Conservation (phyloP, 2,113 vertebrate genomes). For the Hirundichthys speculiger region DNA sequence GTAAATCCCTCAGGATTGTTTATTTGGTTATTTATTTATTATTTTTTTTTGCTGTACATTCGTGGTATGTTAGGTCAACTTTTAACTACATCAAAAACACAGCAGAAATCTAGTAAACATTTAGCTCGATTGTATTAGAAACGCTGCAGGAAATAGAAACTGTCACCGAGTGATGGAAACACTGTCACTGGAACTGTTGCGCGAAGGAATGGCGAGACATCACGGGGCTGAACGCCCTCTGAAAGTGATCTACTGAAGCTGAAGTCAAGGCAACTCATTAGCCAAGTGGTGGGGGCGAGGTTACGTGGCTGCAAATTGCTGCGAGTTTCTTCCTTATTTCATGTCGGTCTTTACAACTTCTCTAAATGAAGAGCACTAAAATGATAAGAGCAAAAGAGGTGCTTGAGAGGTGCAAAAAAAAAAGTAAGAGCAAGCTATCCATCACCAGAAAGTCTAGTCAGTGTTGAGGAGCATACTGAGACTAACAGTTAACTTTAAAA, state of each 20-base stretch:
- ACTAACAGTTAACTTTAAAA: no score
- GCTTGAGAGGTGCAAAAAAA: no score
- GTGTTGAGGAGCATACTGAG: no score
- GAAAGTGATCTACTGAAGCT: background rate
- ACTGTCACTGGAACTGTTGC: background rate
- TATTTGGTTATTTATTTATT: background rate
- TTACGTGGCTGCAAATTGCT: no score
- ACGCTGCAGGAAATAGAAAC: background rate
- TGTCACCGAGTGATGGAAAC: background rate
- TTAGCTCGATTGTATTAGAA: background rate
- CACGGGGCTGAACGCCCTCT: background rate
- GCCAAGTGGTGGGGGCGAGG: no score
- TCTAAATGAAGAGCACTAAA: no score
- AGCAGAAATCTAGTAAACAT: background rate
- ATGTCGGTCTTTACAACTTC: no score
- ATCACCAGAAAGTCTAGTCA: no score
- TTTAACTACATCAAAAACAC: background rate
- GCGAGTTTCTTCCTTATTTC: no score
- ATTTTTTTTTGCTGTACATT: background rate
- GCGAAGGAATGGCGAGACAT: background rate
- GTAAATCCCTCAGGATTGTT: slow-evolving; percentile 16
- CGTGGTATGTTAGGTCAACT: background rate
- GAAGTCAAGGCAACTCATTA: no score
- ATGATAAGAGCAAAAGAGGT: no score
- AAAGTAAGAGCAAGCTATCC: no score